phyloP scores from a whole-genome alignment of 2,113 vertebrate species.

The Orcinus orca region DNA sequence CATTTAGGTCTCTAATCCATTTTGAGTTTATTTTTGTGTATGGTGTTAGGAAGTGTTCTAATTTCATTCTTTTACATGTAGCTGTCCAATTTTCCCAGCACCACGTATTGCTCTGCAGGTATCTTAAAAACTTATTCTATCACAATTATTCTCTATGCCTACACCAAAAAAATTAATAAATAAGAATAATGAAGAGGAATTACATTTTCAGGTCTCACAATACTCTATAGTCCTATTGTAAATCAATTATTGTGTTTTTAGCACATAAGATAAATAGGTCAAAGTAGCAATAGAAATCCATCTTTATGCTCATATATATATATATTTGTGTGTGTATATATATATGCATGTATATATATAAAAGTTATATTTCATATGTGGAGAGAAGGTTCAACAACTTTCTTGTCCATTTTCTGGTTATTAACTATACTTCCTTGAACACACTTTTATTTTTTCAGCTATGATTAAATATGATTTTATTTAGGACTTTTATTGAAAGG shows the following conservation, averaged over 20 bases:
- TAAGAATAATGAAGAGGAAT: background rate
- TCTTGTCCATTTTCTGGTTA: background rate
- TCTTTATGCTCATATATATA: background rate
- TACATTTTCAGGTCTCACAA: background rate
- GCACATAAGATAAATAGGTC: background rate
- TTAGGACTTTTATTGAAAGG: background rate
- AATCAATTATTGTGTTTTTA: background rate
- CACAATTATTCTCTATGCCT: background rate
- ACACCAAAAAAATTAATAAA: background rate
- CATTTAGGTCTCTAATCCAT: no score
- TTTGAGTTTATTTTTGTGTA: no score
- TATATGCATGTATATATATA: background rate
- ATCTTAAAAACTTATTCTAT: background rate
- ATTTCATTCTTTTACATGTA: no score
- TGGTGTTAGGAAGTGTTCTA: no score
- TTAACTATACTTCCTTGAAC: background rate
- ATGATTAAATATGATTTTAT: background rate
- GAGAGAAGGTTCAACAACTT: background rate
- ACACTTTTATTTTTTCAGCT: background rate
- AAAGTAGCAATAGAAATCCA: background rate
- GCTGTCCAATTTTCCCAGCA: no score
- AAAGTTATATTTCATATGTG: background rate
- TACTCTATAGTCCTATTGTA: background rate
- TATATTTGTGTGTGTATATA: background rate
- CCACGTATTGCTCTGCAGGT: background rate